Conservation (phyloP, 2,113 vertebrate species). For the Platysteira castanea region DNA sequence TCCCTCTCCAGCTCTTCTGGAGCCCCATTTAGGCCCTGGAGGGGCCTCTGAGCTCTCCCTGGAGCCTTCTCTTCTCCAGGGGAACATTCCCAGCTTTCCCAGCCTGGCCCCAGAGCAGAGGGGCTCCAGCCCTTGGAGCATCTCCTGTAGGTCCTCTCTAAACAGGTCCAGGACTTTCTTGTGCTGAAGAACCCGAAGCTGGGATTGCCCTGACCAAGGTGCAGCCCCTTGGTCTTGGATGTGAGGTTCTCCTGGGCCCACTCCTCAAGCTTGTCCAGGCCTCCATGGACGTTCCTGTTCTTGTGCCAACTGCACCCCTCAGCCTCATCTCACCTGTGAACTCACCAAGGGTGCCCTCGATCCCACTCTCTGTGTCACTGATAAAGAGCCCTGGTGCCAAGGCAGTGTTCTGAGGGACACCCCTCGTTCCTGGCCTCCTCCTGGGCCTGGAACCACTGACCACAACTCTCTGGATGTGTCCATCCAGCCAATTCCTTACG, state of each 20-base stretch:
- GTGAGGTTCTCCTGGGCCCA: neutral
- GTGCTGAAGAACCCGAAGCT: neutral
- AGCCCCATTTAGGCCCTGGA: accelerated
- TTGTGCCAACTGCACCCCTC: neutral
- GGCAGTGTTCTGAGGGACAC: neutral
- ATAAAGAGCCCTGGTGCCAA: neutral
- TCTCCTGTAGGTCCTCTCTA: neutral
- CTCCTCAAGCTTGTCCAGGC: neutral
- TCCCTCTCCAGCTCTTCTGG: neutral
- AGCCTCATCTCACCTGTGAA: neutral
- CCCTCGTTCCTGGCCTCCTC: neutral
- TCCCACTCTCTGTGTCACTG: neutral
- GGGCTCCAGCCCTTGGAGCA: neutral
- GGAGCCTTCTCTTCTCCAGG: neutral
- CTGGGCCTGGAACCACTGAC: neutral
- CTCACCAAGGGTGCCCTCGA: no score
- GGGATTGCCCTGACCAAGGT: neutral
- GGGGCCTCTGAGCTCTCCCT: neutral
- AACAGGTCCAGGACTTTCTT: neutral
- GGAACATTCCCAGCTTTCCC: neutral
- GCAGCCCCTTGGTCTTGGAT: neutral
- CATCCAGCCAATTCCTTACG: neutral
- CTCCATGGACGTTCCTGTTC: neutral
- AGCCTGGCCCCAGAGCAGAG: neutral
- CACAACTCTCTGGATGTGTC: neutral